phyloP scores from a whole-genome alignment of 1,140 invertebrate genomes.

The Pseudobourletiella spinata region DNA sequence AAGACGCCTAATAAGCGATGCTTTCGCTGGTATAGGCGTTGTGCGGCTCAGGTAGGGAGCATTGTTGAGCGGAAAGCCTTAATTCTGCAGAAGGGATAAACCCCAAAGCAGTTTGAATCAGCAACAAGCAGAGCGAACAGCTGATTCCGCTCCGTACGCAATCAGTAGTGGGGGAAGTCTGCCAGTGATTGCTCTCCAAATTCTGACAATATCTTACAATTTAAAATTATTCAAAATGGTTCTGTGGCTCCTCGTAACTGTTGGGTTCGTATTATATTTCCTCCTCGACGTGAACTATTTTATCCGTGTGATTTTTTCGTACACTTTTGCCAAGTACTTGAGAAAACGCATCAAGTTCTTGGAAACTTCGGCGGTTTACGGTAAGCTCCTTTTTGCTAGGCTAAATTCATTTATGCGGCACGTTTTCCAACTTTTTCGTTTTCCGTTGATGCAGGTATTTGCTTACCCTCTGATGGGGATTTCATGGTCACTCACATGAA shows the following conservation, averaged over 20 bases:
- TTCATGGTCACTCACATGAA: constrained; percentile 60
- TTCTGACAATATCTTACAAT: too few relatives aligned
- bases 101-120: too few relatives aligned
- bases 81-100: too few relatives aligned
- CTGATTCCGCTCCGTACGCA: too few relatives aligned
- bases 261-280: constrained; percentile 49
- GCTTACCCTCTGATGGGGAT: constrained; percentile 23
- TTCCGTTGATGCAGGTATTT: constrained; percentile 16
- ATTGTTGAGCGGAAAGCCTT: too few relatives aligned
- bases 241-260: constrained; percentile 37
- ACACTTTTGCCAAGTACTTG: constrained; percentile 51
- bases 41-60: too few relatives aligned
- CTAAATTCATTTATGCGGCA: neutral
- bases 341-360: constrained; percentile 55
- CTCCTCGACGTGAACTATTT: constrained; percentile 60
- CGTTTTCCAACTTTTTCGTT: neutral
- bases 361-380: constrained; percentile 52
- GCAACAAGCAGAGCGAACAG: too few relatives aligned
- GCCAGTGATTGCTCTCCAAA: too few relatives aligned
- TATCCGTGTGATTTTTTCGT: constrained; percentile 52
- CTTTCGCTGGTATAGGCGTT: too few relatives aligned
- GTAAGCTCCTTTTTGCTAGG: constrained; percentile 41
- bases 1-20: too few relatives aligned
- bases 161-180: too few relatives aligned
- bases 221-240: too few relatives aligned